A percentile compares a stretch with the other conserved stretches of the same genome.
These are phyloP conservation scores for Proteles cristata DNA, from an alignment of 2,113 vertebrate genomes.

Conservation along the genomic window DNA sequence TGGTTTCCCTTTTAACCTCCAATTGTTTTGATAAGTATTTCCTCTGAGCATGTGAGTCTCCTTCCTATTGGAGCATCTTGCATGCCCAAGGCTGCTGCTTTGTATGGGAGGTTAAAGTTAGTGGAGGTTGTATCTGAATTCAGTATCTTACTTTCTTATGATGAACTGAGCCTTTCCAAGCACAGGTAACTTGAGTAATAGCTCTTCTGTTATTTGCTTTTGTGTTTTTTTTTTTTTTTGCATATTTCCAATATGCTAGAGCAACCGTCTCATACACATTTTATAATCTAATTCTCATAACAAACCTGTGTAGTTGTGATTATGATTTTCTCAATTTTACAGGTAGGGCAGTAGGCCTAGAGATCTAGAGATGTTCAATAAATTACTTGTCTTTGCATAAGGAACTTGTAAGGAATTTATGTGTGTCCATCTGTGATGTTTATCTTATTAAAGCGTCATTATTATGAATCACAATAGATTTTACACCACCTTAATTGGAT, in stretches of 20 bases:
- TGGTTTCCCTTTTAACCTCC: conserved; percentile 1
- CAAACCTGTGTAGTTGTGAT: not conserved
- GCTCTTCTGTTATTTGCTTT: not conserved
- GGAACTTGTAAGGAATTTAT: not conserved
- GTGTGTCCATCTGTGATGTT: not conserved
- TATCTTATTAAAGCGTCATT: not conserved
- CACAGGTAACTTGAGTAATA: not conserved
- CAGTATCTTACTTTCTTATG: not conserved
- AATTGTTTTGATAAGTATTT: not conserved
- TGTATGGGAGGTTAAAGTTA: not conserved
- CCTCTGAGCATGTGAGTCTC: not conserved
- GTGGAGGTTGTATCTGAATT: conserved; percentile 24
- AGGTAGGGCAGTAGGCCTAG: not conserved
- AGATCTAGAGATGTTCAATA: not conserved
- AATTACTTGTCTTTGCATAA: not conserved
- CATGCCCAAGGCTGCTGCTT: not conserved
- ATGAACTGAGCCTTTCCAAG: not conserved
- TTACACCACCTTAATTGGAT: not conserved
- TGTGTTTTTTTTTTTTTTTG: not conserved
- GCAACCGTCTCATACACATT: not conserved
- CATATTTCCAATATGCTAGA: not conserved
- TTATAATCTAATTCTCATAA: conserved; percentile 31
- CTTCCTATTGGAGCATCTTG: not conserved
- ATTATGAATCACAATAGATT: not conserved
- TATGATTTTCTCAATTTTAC: not conserved